Conservation (phyloP, 2,888 invertebrate species). For the Sepioteuthis lessoniana region DNA sequence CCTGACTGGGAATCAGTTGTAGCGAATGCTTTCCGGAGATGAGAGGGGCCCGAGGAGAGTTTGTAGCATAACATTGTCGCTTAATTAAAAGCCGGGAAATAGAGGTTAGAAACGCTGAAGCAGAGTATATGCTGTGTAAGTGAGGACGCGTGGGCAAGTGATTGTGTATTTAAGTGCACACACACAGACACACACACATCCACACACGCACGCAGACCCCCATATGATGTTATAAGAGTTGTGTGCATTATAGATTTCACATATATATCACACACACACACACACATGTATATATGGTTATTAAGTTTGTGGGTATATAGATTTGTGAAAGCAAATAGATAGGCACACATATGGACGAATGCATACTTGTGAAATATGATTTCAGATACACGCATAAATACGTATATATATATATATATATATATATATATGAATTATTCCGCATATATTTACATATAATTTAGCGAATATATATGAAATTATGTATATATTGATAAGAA, state of each 20-base stretch:
- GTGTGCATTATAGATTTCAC: background rate
- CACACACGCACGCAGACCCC: background rate
- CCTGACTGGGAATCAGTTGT: background rate
- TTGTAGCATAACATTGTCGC: background rate
- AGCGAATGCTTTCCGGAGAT: background rate
- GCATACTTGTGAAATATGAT: too few relatives aligned
- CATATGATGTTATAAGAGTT: too few relatives aligned
- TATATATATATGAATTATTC: background rate
- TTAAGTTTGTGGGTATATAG: background rate
- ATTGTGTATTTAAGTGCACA: background rate
- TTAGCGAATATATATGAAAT: too few relatives aligned
- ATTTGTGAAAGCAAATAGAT: background rate
- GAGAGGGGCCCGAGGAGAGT: background rate
- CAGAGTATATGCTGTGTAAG: background rate
- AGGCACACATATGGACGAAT: too few relatives aligned
- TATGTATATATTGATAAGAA: background rate
- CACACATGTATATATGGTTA: background rate
- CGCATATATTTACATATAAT: too few relatives aligned
- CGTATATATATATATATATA: background rate
- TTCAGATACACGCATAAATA: background rate
- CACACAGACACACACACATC: background rate
- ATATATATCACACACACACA: background rate
- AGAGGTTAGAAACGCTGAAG: background rate
- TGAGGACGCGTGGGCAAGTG: background rate
- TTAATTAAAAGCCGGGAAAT: constrained; percentile 33